Base-by-base conservation (phyloP, 2,113 vertebrate genomes). In the Heterochromis multidens region DNA sequence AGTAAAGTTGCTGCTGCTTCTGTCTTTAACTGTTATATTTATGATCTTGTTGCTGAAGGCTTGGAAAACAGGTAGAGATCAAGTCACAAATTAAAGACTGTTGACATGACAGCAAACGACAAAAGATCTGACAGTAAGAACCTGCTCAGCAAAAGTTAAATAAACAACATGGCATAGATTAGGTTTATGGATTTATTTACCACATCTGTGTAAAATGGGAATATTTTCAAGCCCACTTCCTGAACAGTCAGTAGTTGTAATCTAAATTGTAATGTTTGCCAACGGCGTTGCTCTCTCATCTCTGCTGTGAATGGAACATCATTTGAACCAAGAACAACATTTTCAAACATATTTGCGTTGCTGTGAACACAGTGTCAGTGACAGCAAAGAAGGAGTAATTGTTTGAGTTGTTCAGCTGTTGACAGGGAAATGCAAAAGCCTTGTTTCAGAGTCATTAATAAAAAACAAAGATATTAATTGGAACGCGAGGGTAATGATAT, bases 391-490 rank as follows among this genome's bases (percentile, higher is more conserved):
- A 72, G 43, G 25, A 52, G 43, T 19, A 21, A 7, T 72, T 78
- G 14, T 77, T 29, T 1, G 33, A 52, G 31, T 25, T 17, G 35
- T 59, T 79, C 14, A n/a, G n/a, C 49, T 13, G 62, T 62, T 79
- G 52, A 80, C 37, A n/a, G 9, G 16, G 43, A 82, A 43, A 74
- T 16, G 4, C 12, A n/a, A 81, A 84, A 54, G 19, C 14, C 58
- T 74, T 19, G 6, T 49, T 76, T 70, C 54, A 3, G 76, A 40
- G 10, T 72, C 35, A 72, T 87, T 49, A 60, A 67, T 11, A 29
- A 31, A 21, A 58, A 59, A 57, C 31, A 6, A 3, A 43, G 67
- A 67, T 1, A 82, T 76, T 49, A 4, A 76, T 65, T 65, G 31
- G 46, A 80, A 33, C 21, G 2, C 0, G 6, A 52, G 5, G 31